phyloP scores from a whole-genome alignment of 2,113 vertebrate species.

The Pluvialis apricaria region DNA sequence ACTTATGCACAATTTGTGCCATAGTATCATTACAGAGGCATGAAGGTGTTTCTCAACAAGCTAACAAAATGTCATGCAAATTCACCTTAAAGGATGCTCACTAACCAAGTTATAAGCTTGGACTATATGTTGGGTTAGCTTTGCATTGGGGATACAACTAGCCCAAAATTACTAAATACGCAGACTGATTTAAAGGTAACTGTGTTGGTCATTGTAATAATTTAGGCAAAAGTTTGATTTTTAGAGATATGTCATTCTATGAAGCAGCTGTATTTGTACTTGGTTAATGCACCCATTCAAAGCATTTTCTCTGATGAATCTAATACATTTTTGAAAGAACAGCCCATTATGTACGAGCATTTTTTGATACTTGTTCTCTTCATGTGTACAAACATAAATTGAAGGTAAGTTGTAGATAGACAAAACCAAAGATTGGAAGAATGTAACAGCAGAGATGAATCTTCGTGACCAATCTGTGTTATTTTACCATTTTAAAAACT shows the following conservation, averaged over 20 bases:
- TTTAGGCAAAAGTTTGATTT: not conserved
- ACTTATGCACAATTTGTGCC: not conserved
- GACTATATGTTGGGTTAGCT: not conserved
- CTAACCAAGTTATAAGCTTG: not conserved
- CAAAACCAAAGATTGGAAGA: not conserved
- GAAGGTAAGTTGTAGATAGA: not conserved
- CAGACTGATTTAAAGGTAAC: not conserved
- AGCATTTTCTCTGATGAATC: not conserved
- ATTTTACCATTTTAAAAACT: not conserved
- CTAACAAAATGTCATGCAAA: not conserved
- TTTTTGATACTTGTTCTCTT: not conserved
- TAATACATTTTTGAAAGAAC: not conserved
- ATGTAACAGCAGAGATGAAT: not conserved
- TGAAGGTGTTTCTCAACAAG: not conserved
- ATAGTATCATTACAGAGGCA: not conserved
- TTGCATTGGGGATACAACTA: not conserved
- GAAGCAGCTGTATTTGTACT: not conserved
- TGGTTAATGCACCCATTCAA: not conserved
- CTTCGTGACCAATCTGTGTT: not conserved
- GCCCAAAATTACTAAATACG: not conserved
- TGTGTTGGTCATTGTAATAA: not conserved
- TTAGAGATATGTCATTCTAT: not conserved
- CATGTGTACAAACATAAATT: not conserved
- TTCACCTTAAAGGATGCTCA: not conserved
- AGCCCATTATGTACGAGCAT: not conserved